A percentile compares a stretch with the other conserved stretches of the same genome.
These are phyloP conservation scores for Amphipoea lucens DNA, from an alignment of 2,888 invertebrate species.

Conservation along the genomic window DNA sequence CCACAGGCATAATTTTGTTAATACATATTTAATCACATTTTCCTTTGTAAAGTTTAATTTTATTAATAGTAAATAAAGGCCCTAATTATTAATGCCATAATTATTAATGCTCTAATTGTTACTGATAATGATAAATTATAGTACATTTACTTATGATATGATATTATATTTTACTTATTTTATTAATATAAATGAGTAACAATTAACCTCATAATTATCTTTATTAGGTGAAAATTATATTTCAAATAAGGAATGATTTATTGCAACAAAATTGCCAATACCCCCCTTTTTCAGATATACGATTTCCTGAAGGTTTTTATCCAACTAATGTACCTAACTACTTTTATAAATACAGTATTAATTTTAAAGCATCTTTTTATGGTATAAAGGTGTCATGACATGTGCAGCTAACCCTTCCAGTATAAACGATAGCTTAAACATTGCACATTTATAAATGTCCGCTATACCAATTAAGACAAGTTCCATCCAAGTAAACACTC, in stretches of 20 bases:
- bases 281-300: too few relatives aligned
- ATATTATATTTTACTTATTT: background rate
- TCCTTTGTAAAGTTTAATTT: conserved; percentile 26
- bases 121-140: conserved; percentile 10
- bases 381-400: background rate
- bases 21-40: conserved; percentile 25
- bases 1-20: conserved; percentile 35
- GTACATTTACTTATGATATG: background rate
- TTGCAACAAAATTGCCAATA: background rate
- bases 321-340: background rate
- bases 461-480: conserved; percentile 13
- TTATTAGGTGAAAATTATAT: background rate
- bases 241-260: background rate
- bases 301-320: background rate
- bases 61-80: background rate
- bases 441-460: background rate
- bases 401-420: background rate
- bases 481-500: background rate
- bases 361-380: background rate
- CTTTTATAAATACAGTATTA: too few relatives aligned
- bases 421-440: background rate
- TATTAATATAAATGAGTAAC: background rate
- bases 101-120: conserved; percentile 3
- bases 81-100: background rate
- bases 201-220: background rate